phyloP scores from a whole-genome alignment of 92 coral and sea anemone species.

The Epizoanthus stellaris region DNA sequence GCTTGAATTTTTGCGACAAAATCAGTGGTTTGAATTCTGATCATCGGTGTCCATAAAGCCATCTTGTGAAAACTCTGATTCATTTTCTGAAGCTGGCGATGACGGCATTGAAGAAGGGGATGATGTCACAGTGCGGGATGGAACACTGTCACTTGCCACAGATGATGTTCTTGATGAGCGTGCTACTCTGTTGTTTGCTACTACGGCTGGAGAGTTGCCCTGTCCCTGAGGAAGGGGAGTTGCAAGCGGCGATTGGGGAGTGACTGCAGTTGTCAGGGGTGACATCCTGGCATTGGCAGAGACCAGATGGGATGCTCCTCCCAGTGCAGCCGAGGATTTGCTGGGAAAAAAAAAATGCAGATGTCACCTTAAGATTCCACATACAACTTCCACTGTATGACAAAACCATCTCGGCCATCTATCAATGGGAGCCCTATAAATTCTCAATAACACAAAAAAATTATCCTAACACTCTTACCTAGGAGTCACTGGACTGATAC shows the following conservation, averaged over 20 bases:
- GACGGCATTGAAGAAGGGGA: slow-evolving; percentile 96
- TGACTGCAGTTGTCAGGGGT: slow-evolving; percentile 66
- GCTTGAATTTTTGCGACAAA: not conserved
- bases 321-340: slow-evolving; percentile 19
- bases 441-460: not conserved
- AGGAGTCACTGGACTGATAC: slow-evolving; percentile 78
- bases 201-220: slow-evolving; percentile 65
- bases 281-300: slow-evolving; percentile 89
- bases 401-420: too few species aligned
- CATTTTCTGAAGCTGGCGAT: slow-evolving; percentile 91
- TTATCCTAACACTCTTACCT: slow-evolving; percentile 62
- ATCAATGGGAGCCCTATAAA: too few species aligned
- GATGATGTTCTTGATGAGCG: slow-evolving; percentile 92
- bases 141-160: slow-evolving; percentile 91
- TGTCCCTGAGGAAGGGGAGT: slow-evolving; percentile 73
- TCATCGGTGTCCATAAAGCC: slow-evolving; percentile 91
- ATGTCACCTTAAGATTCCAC: not conserved
- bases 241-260: slow-evolving; percentile 95
- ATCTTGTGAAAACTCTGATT: slow-evolving; percentile 91
- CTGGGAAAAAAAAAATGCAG: not conserved
- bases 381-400: not conserved
- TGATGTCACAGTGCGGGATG: slow-evolving; percentile 81
- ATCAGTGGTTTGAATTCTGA: slow-evolving; percentile 77
- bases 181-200: slow-evolving; percentile 61
- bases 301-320: slow-evolving; percentile 71